Percentiles rank a stretch among this genome's conserved stretches.
phyloP scores from a whole-genome alignment of 2,113 vertebrate genomes.

The Nesoenas mayeri region DNA sequence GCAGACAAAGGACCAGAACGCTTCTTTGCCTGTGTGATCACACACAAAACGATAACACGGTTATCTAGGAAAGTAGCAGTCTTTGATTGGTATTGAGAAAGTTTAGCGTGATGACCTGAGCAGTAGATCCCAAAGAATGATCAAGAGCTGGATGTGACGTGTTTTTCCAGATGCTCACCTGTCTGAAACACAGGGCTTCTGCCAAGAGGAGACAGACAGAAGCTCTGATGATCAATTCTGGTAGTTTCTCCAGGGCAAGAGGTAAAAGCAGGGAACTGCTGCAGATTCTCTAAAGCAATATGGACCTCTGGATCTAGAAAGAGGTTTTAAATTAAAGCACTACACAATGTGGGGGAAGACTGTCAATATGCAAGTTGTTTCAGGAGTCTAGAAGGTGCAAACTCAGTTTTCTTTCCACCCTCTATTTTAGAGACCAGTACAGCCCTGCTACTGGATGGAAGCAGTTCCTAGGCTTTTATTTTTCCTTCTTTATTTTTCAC shows the following conservation, averaged over 20 bases:
- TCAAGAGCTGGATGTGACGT: not conserved
- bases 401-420: not conserved
- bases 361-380: constrained; percentile 21
- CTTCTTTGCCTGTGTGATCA: not conserved
- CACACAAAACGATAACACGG: not conserved
- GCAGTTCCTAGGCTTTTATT: not conserved
- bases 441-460: not conserved
- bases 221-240: constrained; percentile 75
- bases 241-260: constrained; percentile 73
- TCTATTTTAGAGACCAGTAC: not conserved
- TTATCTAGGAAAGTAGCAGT: not conserved
- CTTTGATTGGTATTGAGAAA: not conserved
- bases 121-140: not conserved
- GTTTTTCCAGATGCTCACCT: constrained; percentile 63
- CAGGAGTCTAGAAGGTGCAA: constrained; percentile 21
- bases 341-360: not conserved
- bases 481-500: not conserved
- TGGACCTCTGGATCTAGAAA: constrained; percentile 92
- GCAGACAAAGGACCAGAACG: not conserved
- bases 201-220: constrained; percentile 70
- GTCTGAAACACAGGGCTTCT: constrained; percentile 72
- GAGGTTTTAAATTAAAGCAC: constrained; percentile 40
- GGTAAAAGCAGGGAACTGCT: constrained; percentile 95
- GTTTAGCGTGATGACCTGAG: not conserved
- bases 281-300: constrained; percentile 96